Base-by-base conservation (phyloP, 2,113 vertebrate genomes). In the Romanogobio albipinnatus region DNA sequence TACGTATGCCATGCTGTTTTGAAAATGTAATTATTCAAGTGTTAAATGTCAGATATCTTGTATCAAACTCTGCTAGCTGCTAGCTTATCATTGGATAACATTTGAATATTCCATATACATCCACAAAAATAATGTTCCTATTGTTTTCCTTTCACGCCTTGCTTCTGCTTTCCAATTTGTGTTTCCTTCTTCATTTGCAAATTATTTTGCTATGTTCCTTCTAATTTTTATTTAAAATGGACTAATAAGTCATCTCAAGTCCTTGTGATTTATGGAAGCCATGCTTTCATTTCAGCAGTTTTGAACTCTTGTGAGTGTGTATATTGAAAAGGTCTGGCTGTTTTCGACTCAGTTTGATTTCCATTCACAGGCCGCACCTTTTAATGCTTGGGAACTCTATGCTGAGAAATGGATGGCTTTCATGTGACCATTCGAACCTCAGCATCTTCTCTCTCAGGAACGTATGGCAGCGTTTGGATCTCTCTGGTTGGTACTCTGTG, bases 381-480 rank as follows among this genome's bases (percentile, higher is more conserved):
- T 49, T 39, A 24, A 75, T 53, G 19, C 29, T 73, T 45, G 33
- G 61, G 29, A 29, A 47, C 22, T 26, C 3, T 24, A 66, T 1
- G 0, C 29, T 11, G 70, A n/a, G 51, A 81, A 83, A 90, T 88
- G 91, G 87, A 86, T 53, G 87, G 86, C 80, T 94, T 91, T 80
- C 77, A 89, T 36, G 92, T 94, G 80, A 90, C 85, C 0, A 77
- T 95, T 24, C 87, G 88, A 85, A 94, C 94, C n/a, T 92, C 93
- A 66, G 75, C 86, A 77, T 86, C 59, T 2, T 83, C 88, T 73
- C 87, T 88, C 51, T 90, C 92, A 45, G 93, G 94, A 85, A 90
- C 91, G 6, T 94, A 87, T 86, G 90, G 74, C 88, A 85, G 8
- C n/a, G 87, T 93, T 29, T 89, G 87, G 88, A 71, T 94, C 75